Base-by-base conservation (phyloP, 2,888 invertebrate genomes). In the Ecdyonurus torrentis region DNA sequence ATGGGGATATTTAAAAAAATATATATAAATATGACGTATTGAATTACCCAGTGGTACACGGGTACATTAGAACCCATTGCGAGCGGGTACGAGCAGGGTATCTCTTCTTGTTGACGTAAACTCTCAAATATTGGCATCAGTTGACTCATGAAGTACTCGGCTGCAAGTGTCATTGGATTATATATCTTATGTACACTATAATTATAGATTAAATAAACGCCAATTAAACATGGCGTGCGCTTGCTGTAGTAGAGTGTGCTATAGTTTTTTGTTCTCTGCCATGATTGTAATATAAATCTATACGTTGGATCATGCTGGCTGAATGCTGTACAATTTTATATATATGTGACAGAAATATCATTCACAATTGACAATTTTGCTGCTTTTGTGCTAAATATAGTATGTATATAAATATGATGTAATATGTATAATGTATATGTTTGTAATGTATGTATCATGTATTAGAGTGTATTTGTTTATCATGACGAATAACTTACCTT, bases 101-200 rank as follows among this genome's bases (percentile, higher is more conserved):
- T 85, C 78, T 91, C 89, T 79, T 91, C 90, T 76, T 89, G 87
- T 77, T 89, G 89, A 75, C 92, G 85, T 76, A 92, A 84, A 79
- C 88, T 88, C 82, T 92, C 91, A 84, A 93, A 92, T 80, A 93
- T 91, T 75, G 92, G 92, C 88, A 87, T 91, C 86, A 93, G 83
- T 82, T 92, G 91, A 81, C 86, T 89, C 86, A 93, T 84, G 82
- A 92, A 90, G 83, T 91, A 91, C 82, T 91, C 90, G 79, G 91
- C 92, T 92, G 81, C 72, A 69, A 66, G n/a, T n/a, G n/a, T n/a
- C n/a, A n/a, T n/a, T n/a, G n/a, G n/a, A n/a, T n/a, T n/a, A n/a
- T n/a, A n/a, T n/a, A n/a, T n/a, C n/a, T n/a, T n/a, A 10, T 50
- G 50, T 18, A 50, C 7, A 50, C 50, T 50, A 50, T 18, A 50